Evolutionary conservation across 2,888 invertebrate species (phyloP).

Genomic region (Brenthis daphne): DNA sequence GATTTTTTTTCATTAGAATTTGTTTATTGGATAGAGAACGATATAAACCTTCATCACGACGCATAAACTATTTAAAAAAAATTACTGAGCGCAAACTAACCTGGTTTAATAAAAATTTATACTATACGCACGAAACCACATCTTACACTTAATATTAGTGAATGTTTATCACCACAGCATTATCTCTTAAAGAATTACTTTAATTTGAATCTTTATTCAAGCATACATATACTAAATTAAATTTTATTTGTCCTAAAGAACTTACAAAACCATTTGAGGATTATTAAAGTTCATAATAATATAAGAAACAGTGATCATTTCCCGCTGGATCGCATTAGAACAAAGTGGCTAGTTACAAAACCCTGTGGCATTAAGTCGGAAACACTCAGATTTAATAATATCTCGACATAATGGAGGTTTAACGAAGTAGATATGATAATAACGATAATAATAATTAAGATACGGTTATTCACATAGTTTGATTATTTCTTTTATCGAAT

Average conservation of each 20-base stretch:
- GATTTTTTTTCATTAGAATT: too few species aligned
- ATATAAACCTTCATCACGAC: too few species aligned
- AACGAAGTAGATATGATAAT: slow-evolving; percentile 32
- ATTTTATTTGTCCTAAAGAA: slow-evolving; percentile 5
- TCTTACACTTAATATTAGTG: too few species aligned
- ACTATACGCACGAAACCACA: too few species aligned
- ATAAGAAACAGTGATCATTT: slow-evolving; percentile 15
- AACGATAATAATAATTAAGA: slow-evolving; percentile 31
- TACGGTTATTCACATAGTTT: slow-evolving; percentile 23
- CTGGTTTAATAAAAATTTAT: too few species aligned
- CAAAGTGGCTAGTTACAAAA: slow-evolving; percentile 15
- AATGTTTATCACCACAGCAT: too few species aligned
- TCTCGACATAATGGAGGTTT: slow-evolving; percentile 25
- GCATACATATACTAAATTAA: not conserved
- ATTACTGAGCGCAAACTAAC: too few species aligned
- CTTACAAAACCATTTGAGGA: slow-evolving; percentile 10
- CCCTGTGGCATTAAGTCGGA: slow-evolving; percentile 14
- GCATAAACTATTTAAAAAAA: too few species aligned
- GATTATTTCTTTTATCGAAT: not conserved
- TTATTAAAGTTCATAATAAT: slow-evolving; percentile 20
- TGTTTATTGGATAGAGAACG: too few species aligned
- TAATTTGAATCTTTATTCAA: too few species aligned
- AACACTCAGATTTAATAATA: slow-evolving; percentile 25
- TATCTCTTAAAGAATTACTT: too few species aligned
- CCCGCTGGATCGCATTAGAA: slow-evolving; percentile 13